These are phyloP conservation scores for Psophia crepitans DNA, from an alignment of 2,113 vertebrate species.

Conservation along the genomic window DNA sequence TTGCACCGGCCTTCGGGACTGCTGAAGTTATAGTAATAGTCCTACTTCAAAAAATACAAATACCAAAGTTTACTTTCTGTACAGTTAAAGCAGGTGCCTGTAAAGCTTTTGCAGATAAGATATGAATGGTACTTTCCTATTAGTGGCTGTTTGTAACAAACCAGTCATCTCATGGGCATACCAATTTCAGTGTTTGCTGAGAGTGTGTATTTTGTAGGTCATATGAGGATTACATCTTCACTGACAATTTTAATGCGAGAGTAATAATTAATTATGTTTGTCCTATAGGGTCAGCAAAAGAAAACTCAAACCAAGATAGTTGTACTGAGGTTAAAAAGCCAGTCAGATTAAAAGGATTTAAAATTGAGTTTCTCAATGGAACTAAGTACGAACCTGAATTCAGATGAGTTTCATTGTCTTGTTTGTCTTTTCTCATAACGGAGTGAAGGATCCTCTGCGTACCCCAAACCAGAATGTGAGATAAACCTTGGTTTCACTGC, in stretches of 20 bases:
- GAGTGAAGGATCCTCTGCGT: background rate
- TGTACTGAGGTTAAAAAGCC: background rate
- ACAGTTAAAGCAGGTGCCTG: background rate
- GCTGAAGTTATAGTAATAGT: background rate
- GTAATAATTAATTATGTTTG: background rate
- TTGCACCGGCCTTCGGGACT: background rate
- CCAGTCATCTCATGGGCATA: background rate
- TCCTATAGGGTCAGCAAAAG: background rate
- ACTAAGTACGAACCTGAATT: background rate
- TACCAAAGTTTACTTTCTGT: background rate
- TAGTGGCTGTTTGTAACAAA: background rate
- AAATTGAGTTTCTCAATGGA: background rate
- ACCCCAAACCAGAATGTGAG: background rate
- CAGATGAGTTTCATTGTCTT: background rate
- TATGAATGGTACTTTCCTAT: background rate
- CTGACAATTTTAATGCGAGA: background rate
- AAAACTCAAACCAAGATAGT: background rate
- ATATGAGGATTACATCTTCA: background rate
- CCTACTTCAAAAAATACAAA: background rate
- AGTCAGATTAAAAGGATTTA: background rate
- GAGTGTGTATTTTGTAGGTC: background rate
- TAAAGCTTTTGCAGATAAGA: background rate
- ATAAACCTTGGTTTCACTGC: background rate
- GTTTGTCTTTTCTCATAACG: background rate
- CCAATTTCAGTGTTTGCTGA: background rate